Conservation (phyloP, 2,113 vertebrate genomes). For the Oryzias curvinotus region DNA sequence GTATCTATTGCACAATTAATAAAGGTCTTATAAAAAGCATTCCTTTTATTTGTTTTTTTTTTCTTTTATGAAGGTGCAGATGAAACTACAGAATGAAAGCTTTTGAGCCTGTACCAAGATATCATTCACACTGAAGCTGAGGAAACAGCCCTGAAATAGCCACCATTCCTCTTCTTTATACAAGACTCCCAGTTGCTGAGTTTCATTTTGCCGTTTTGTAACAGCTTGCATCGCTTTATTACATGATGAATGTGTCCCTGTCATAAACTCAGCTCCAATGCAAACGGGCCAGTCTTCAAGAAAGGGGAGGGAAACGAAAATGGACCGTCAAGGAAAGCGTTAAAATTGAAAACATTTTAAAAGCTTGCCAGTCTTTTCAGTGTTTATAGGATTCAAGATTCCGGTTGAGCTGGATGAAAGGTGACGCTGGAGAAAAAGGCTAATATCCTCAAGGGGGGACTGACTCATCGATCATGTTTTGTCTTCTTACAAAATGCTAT, state of each 20-base stretch:
- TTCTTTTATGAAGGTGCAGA: not conserved
- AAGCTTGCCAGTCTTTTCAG: slow-evolving; percentile 50
- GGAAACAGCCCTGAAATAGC: slow-evolving; percentile 41
- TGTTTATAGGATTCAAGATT: slow-evolving; percentile 62
- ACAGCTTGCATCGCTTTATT: slow-evolving; percentile 67
- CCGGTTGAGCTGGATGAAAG: slow-evolving; percentile 32
- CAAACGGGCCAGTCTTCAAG: slow-evolving; percentile 54
- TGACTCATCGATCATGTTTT: slow-evolving; percentile 60
- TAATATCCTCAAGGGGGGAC: slow-evolving; percentile 58
- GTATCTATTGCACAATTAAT: no score
- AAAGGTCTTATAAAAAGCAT: not conserved
- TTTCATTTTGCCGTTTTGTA: slow-evolving; percentile 58
- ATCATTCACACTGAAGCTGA: slow-evolving; percentile 40
- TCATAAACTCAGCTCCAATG: slow-evolving; percentile 60
- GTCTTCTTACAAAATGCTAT: slow-evolving; percentile 46
- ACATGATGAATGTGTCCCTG: slow-evolving; percentile 74
- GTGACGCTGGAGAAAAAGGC: slow-evolving; percentile 46
- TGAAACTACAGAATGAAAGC: slow-evolving; percentile 5
- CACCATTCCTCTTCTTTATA: slow-evolving; percentile 37
- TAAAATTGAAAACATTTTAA: slow-evolving; percentile 61
- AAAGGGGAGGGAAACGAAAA: slow-evolving; percentile 18
- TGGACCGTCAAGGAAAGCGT: slow-evolving; percentile 51
- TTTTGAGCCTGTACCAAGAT: slow-evolving; percentile 24
- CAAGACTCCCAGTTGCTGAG: slow-evolving; percentile 37
- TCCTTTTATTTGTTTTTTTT: not conserved